These are phyloP conservation scores for Lutraria lutraria DNA, from an alignment of 2,888 invertebrate species.

Conservation along the genomic window DNA sequence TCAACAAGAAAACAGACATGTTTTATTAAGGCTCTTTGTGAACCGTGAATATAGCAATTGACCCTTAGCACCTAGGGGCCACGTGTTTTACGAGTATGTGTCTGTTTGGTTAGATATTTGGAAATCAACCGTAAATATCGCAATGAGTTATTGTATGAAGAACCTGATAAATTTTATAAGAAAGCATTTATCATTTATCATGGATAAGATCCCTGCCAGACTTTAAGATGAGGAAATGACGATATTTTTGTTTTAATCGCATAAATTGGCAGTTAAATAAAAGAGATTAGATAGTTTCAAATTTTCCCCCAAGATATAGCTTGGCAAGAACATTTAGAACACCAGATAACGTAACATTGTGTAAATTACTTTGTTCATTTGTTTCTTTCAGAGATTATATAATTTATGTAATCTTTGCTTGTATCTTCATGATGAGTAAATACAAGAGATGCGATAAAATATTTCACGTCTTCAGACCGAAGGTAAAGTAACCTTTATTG, in stretches of 20 bases:
- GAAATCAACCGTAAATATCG: conserved; percentile 67
- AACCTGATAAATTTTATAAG: conserved; percentile 44
- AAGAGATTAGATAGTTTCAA: conserved; percentile 17
- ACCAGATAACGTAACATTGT: neutral
- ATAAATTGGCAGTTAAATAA: conserved; percentile 25
- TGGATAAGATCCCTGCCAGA: conserved; percentile 28
- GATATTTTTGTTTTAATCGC: conserved; percentile 19
- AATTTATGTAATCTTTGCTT: too few relatives aligned
- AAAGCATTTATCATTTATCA: conserved; percentile 44
- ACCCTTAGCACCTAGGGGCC: conserved; percentile 64
- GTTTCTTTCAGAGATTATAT: too few relatives aligned
- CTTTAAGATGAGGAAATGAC: neutral
- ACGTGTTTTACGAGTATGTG: conserved; percentile 54
- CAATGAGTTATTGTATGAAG: conserved; percentile 56
- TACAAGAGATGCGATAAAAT: too few relatives aligned
- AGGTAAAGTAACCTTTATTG: too few relatives aligned
- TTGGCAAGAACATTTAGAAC: neutral
- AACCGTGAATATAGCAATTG: conserved; percentile 60
- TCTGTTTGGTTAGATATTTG: conserved; percentile 49
- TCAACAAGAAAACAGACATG: conserved; percentile 60
- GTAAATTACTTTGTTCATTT: conserved; percentile 2
- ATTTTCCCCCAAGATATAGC: neutral
- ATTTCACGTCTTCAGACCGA: too few relatives aligned
- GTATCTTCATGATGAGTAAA: too few relatives aligned
- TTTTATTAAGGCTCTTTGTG: conserved; percentile 66